phyloP scores from a whole-genome alignment of 2,888 invertebrate genomes.

The Himalopsyche anomala region DNA sequence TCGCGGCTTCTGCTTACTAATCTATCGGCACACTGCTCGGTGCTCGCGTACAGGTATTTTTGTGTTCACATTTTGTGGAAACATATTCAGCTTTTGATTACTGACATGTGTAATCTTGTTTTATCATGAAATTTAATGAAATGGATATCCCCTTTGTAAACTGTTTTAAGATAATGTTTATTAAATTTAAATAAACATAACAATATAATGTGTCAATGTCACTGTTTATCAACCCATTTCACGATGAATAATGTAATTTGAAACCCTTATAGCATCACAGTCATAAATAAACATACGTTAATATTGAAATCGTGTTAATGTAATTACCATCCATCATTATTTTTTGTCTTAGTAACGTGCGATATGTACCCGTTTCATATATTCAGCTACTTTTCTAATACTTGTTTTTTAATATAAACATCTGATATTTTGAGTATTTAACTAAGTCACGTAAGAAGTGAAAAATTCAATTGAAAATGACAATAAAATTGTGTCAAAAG shows the following conservation, averaged over 20 bases:
- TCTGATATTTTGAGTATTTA: too few relatives aligned
- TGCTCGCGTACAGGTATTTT: constrained; percentile 62
- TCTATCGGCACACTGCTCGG: constrained; percentile 61
- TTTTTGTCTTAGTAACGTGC: too few relatives aligned
- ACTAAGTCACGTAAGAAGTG: too few relatives aligned
- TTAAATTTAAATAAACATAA: not conserved
- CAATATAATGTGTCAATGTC: not conserved
- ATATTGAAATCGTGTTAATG: too few relatives aligned
- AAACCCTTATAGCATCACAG: not conserved
- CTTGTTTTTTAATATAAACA: too few relatives aligned
- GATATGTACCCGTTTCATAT: too few relatives aligned
- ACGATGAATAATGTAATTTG: not conserved
- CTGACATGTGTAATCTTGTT: not conserved
- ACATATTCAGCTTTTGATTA: not conserved
- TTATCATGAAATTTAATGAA: not conserved
- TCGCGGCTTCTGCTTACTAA: constrained; percentile 61
- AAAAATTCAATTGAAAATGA: too few relatives aligned
- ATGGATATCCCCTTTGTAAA: not conserved
- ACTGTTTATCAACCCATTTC: not conserved
- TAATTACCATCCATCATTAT: too few relatives aligned
- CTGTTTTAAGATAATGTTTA: not conserved
- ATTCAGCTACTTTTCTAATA: too few relatives aligned
- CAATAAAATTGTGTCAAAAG: too few relatives aligned
- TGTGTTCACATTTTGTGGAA: constrained; percentile 45
- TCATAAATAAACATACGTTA: too few relatives aligned